Base-by-base conservation (phyloP, 2,888 invertebrate genomes). In the Meliscaeva auricollis region DNA sequence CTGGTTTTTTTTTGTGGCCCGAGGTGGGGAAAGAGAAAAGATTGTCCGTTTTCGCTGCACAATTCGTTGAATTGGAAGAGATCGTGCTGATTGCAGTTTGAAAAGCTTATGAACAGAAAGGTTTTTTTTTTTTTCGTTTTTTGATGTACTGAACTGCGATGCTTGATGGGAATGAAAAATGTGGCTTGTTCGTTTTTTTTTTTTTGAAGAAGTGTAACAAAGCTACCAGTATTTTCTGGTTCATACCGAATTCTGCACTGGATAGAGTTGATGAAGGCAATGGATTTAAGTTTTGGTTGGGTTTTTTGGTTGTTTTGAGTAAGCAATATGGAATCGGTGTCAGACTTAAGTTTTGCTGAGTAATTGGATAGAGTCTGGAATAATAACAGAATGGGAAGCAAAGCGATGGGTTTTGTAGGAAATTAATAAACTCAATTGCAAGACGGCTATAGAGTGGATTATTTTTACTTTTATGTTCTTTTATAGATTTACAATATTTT, bases 71-170 rank as follows among this genome's bases (percentile, higher is more conserved):
- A 74, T 68, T 80, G 79, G 38, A 80, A 73, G 52, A 74, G 60
- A 66, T 68, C 60, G 60, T 74, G 58, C 52, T 80, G 79, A 80
- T 80, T 80, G 74, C 74, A 60, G 52, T 32, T 80, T 74, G 74
- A 80, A 68, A 68, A 64, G 64, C 26, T 20, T 44, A 20, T 26
- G 17, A 32, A 48, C 30, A 66, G 54, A 75, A 66, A 44, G 52
- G 64, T 11, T 15, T 58, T 9, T 20, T 58, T 26, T 22, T 11
- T 48, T 38, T 20, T 38, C 38, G 7, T 15, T 22, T 17, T 74
- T 54, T 56, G 56, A 58, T 66, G 22, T 22, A 50, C 5, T 1
- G 6, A n/a, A 58, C 38, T 26, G 0, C 7, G 41, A 62, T 15
- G 35, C 17, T 64, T 13, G 46, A 30, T 64, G 50, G 20, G 20